phyloP scores from a whole-genome alignment of 2,888 invertebrate genomes.

The Eupithecia insigniata region DNA sequence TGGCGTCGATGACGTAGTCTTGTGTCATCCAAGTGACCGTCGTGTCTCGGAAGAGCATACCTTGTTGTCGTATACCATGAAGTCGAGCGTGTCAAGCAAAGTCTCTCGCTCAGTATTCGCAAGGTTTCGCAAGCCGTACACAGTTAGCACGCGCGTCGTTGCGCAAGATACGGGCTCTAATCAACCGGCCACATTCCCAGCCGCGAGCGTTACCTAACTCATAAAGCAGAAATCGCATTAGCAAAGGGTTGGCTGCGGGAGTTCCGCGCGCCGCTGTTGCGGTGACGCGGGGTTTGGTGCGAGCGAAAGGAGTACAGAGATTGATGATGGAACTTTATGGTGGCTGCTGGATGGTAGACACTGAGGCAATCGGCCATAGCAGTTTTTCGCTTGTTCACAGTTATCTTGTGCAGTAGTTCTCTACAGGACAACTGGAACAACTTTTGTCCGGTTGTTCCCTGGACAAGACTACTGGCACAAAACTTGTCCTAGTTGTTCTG shows the following conservation, averaged over 20 bases:
- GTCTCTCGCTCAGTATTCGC: background rate
- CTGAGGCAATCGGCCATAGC: too few relatives aligned
- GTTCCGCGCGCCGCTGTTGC: constrained; percentile 60
- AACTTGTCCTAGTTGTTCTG: too few relatives aligned
- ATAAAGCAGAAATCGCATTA: constrained; percentile 79
- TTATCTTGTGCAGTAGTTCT: too few relatives aligned
- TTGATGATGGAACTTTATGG: background rate
- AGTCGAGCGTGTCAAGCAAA: background rate
- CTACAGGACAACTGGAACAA: too few relatives aligned
- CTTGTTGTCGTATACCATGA: too few relatives aligned
- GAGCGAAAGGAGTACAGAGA: constrained; percentile 28
- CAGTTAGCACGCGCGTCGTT: constrained; percentile 37
- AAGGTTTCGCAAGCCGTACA: constrained; percentile 8
- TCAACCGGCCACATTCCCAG: constrained; percentile 55
- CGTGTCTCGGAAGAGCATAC: too few relatives aligned
- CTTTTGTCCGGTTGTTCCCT: too few relatives aligned
- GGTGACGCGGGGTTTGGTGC: constrained; percentile 47
- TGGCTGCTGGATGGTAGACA: background rate
- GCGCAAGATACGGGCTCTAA: constrained; percentile 54
- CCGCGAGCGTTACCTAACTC: constrained; percentile 63
- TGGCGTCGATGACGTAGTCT: too few relatives aligned
- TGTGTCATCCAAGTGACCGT: too few relatives aligned
- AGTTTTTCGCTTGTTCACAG: too few relatives aligned
- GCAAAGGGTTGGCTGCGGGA: constrained; percentile 71
- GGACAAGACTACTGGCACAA: too few relatives aligned